A percentile compares a stretch with the other conserved stretches of the same genome.
Evolutionary conservation across 1,140 invertebrate species (phyloP).

Genomic region (Neuroterus valhalla): DNA sequence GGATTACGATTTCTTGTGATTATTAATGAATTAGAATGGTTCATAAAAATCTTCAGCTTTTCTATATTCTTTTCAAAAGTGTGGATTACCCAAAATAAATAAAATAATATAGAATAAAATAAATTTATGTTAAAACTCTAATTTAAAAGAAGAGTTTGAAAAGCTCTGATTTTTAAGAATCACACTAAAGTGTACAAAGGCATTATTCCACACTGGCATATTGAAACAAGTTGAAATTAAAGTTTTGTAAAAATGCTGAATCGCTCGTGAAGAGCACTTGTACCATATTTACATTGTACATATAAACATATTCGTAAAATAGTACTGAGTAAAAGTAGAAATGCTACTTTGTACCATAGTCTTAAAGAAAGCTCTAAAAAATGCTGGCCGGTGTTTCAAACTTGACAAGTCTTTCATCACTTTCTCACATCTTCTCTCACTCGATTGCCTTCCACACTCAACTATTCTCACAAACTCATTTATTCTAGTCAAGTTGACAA

Average conservation of each 20-base stretch:
- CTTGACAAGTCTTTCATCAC: slow-evolving; percentile 43
- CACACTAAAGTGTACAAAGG: background rate
- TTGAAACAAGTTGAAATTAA: slow-evolving; percentile 7
- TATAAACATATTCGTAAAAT: slow-evolving; percentile 56
- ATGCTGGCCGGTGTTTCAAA: slow-evolving; percentile 55
- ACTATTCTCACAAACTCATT: slow-evolving; percentile 34
- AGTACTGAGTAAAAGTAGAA: slow-evolving; percentile 51
- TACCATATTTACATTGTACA: slow-evolving; percentile 62
- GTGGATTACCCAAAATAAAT: too few relatives aligned
- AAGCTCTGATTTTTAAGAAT: slow-evolving; percentile 10
- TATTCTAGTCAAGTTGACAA: slow-evolving; percentile 52
- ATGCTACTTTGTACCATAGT: slow-evolving; percentile 60
- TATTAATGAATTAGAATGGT: slow-evolving; percentile 1
- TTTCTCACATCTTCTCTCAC: slow-evolving; percentile 37
- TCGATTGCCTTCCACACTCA: slow-evolving; percentile 29
- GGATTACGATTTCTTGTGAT: background rate
- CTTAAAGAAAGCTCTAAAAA: slow-evolving; percentile 47
- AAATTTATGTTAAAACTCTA: background rate
- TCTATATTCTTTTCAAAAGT: background rate
- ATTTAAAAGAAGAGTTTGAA: slow-evolving; percentile 4
- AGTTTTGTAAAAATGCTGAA: slow-evolving; percentile 39
- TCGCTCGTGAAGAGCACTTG: slow-evolving; percentile 49
- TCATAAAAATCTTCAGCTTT: background rate
- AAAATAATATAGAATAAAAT: background rate
- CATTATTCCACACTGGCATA: slow-evolving; percentile 22